Base-by-base conservation (phyloP, 2,113 vertebrate species). In the Onychorhynchus coronatus region DNA sequence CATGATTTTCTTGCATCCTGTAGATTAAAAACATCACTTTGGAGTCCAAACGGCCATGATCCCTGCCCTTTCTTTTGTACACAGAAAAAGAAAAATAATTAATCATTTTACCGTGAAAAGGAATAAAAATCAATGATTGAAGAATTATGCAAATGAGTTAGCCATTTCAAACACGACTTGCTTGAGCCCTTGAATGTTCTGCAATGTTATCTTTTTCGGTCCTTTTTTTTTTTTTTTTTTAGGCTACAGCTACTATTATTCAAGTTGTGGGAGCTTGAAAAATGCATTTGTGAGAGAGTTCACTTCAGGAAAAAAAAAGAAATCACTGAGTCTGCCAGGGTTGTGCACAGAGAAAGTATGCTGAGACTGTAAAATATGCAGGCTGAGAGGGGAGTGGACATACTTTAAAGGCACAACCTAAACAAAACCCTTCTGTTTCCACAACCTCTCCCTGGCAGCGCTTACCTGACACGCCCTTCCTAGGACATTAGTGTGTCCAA, bases 321-420 rank as follows among this genome's bases (percentile, higher is more conserved):
- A 82, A 63, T 81, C n/a, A 72, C 35, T 0, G 2, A 49, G 30
- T 27, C 66, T 96, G 87, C 92, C 94, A 94, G 91, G 61, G 66
- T 58, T 76, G 73, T 89, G 63, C 81, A 75, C 50, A 63, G 59
- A 79, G 70, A 95, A 97, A 96, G 76, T 96, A 97, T 96, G 82
- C 79, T 5, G 17, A 89, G 95, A 89, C 73, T 77, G 72, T 94
- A n/a, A 97, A 87, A 92, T 89, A 97, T 89, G 76, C 84, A 77
- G 83, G 83, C 86, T 85, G 42, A 19, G 87, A 92, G 84, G 71
- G 91, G 95, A 90, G 94, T 74, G 95, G 87, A 91, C 66, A 35
- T 96, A 71, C 84, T 95, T 97, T 92, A 70, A 93, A 74, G 59
- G 76, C 72, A 35, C 74, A 55, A 83, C 76, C 31, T 46, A 59